Evolutionary conservation across 2,113 vertebrate genomes (phyloP), one percentile per base, ranked within the genome.

Genomic region (Triplophysa tibetana): DNA sequence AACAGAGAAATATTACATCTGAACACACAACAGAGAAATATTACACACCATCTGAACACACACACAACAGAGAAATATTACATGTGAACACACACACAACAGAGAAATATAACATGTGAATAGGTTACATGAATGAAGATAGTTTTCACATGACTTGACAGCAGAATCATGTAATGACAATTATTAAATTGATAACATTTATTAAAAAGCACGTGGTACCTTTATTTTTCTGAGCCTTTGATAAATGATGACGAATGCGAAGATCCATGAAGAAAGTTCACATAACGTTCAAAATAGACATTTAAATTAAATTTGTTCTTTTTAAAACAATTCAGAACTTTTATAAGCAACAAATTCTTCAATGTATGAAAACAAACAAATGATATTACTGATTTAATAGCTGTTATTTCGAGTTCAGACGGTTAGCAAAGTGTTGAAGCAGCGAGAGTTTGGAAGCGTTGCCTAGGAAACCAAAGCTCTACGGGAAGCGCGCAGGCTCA

Each of bases 11-110:
- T 24, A 24, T 24, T 24, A 24, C 24, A 24, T 24, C 1, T 24
- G 24, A 24, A 24, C 24, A 24, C 24, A 24, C 24, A 24, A 24
- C 24, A 24, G 24, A 24, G 24, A 24, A 24, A 24, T 24, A 24
- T 24, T 24, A 43, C 11, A n/a, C n/a, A n/a, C n/a, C n/a, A 81
- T 98, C 96, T 98, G 26, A n/a, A 56, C 6, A 58, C 24, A 24
- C 24, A 24, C 19, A 58, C 38, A 52, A 17, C 10, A 78, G 63
- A 87, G 73, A 0, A 61, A 73, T 11, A 41, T 24, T 12, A 65
- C 8, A 24, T 24, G 24, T 24, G 24, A 24, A 24, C 24, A 24
- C 24, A 24, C 24, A 24, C 50, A 54, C 4, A 17, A 13, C 13
- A 54, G 13, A 54, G 13, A 19, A 3, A 16, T 17, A 54, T 54